These are phyloP conservation scores for Xerus rutilus DNA, from an alignment of 2,797 vertebrate genomes.

Conservation along the genomic window DNA sequence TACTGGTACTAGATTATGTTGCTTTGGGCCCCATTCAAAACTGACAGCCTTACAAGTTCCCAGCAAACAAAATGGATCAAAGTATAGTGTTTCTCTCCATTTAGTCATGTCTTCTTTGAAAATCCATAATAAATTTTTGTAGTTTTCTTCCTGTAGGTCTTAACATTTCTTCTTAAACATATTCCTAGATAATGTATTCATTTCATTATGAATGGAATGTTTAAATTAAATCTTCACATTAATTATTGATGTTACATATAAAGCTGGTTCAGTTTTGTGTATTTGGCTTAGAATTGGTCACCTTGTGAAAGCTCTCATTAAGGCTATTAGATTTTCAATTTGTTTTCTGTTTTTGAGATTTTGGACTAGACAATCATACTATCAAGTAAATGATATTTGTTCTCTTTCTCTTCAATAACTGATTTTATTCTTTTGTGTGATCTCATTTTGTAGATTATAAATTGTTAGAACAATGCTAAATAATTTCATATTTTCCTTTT, in stretches of 20 bases:
- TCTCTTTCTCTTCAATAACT: background rate
- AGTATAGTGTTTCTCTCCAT: background rate
- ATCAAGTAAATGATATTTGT: slow-evolving; percentile 24
- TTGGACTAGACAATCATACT: background rate
- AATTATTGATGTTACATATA: slow-evolving; percentile 6
- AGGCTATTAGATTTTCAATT: slow-evolving; percentile 25
- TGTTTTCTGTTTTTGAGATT: slow-evolving; percentile 6
- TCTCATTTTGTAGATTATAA: slow-evolving; percentile 42
- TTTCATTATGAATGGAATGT: background rate
- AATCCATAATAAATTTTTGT: slow-evolving; percentile 12
- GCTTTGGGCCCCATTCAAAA: slow-evolving; percentile 19
- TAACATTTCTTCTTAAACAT: slow-evolving; percentile 47
- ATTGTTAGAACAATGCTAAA: background rate
- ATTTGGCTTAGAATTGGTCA: background rate
- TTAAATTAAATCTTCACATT: slow-evolving; percentile 41
- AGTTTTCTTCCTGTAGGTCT: slow-evolving; percentile 13
- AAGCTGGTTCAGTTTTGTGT: slow-evolving; percentile 36
- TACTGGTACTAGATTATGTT: background rate
- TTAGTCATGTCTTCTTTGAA: slow-evolving; percentile 52
- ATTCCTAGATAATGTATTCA: slow-evolving; percentile 53
- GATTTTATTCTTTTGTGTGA: background rate
- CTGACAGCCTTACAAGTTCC: slow-evolving; percentile 22
- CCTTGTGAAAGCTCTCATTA: slow-evolving; percentile 20
- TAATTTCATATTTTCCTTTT: slow-evolving; percentile 43
- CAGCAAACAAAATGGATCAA: background rate